Conservation (phyloP, 2,113 vertebrate species). For the Charadrius vociferus region DNA sequence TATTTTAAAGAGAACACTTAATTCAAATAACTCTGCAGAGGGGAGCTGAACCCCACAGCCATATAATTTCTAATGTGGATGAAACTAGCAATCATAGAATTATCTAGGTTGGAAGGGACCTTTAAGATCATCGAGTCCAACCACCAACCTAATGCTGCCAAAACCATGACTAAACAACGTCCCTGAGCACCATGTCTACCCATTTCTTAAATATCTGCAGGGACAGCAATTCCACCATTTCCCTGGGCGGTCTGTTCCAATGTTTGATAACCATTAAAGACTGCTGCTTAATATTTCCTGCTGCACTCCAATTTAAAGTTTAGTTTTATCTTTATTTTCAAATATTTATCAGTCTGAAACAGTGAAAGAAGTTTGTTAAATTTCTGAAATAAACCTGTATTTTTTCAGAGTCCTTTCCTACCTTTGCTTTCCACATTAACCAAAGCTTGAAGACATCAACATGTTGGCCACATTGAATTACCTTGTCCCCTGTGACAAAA, state of each 20-base stretch:
- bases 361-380: not conserved
- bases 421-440: slow-evolving; percentile 81
- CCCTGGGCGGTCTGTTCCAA: too few relatives aligned
- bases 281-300: not conserved
- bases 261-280: too few relatives aligned
- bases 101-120: too few relatives aligned
- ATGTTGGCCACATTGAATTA: slow-evolving; percentile 72
- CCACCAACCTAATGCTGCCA: too few relatives aligned
- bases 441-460: slow-evolving; percentile 76
- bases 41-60: not conserved
- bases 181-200: too few relatives aligned
- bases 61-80: not conserved
- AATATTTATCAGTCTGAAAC: not conserved
- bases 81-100: too few relatives aligned
- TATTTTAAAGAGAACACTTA: not conserved
- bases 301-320: not conserved
- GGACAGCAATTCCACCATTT: too few relatives aligned
- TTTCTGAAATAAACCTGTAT: not conserved
- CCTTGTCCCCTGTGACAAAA: slow-evolving; percentile 76
- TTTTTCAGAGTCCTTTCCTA: not conserved
- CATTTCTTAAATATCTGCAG: too few relatives aligned
- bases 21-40: not conserved
- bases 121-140: too few relatives aligned
- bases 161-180: too few relatives aligned
- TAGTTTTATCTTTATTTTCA: not conserved